A percentile compares a stretch with the other conserved stretches of the same genome.
Conservation (phyloP, 2,888 invertebrate species). For the Augochlorella aurata region DNA sequence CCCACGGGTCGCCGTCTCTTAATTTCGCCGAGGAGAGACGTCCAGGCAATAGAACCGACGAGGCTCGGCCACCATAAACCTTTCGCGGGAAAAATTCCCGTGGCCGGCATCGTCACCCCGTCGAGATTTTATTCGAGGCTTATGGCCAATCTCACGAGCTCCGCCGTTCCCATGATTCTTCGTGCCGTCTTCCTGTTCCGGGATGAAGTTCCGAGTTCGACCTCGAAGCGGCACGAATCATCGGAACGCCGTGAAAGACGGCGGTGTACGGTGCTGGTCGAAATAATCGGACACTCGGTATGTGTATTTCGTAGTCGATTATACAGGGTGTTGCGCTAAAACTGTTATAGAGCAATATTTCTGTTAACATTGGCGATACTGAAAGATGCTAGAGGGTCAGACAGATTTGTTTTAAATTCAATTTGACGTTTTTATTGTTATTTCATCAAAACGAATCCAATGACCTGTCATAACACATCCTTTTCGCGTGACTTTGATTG, state of each 20-base stretch:
- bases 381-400: too few relatives aligned
- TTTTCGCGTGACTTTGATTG: too few relatives aligned
- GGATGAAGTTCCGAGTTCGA: slow-evolving; percentile 29
- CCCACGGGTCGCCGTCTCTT: slow-evolving; percentile 22
- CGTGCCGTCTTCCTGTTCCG: slow-evolving; percentile 15
- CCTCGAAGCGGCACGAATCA: neutral
- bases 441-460: too few relatives aligned
- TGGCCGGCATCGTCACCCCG: slow-evolving; percentile 18
- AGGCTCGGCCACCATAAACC: slow-evolving; percentile 39
- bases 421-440: too few relatives aligned
- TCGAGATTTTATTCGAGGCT: slow-evolving; percentile 56
- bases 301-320: too few relatives aligned
- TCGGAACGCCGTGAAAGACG: neutral
- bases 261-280: too few relatives aligned
- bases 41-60: slow-evolving; percentile 5
- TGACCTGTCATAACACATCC: too few relatives aligned
- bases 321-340: too few relatives aligned
- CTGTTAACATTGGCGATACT: too few relatives aligned
- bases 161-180: slow-evolving; percentile 42
- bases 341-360: too few relatives aligned
- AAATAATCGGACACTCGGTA: too few relatives aligned
- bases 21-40: slow-evolving; percentile 41
- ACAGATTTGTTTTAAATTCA: too few relatives aligned
- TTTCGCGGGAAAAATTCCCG: slow-evolving; percentile 27
- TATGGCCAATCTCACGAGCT: slow-evolving; percentile 54